Conservation (phyloP, 2,113 vertebrate species). For the Chinchilla lanigera region DNA sequence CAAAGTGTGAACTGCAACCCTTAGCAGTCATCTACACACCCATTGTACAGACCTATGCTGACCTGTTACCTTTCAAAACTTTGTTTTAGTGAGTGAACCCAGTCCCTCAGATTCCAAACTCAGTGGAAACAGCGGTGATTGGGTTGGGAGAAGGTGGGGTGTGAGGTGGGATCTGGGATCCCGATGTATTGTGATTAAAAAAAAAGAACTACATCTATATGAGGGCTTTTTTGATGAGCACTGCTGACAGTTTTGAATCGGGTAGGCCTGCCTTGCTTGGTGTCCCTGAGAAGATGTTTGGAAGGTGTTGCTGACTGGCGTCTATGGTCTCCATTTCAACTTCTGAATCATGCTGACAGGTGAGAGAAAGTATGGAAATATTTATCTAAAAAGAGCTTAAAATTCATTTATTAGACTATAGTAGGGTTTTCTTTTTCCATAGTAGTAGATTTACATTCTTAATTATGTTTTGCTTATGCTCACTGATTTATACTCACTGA, state of each 20-base stretch:
- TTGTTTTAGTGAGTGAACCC: neutral
- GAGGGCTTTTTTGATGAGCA: neutral
- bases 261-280: neutral
- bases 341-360: slow-evolving; percentile 43
- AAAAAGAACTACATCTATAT: neutral
- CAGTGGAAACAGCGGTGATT: fast-evolving
- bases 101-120: neutral
- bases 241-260: neutral
- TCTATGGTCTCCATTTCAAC: neutral
- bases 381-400: neutral
- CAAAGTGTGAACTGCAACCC: fast-evolving
- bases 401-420: slow-evolving; percentile 33
- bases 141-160: fast-evolving
- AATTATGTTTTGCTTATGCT: neutral
- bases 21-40: fast-evolving
- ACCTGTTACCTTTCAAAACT: neutral
- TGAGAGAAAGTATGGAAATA: neutral
- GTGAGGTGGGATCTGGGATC: neutral
- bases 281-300: neutral
- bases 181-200: neutral
- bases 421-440: neutral
- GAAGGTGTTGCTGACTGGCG: fast-evolving
- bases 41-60: neutral
- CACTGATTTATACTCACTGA: neutral
- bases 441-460: slow-evolving; percentile 19